phyloP scores from a whole-genome alignment of 1,140 invertebrate species.

The Drosophila nannoptera region DNA sequence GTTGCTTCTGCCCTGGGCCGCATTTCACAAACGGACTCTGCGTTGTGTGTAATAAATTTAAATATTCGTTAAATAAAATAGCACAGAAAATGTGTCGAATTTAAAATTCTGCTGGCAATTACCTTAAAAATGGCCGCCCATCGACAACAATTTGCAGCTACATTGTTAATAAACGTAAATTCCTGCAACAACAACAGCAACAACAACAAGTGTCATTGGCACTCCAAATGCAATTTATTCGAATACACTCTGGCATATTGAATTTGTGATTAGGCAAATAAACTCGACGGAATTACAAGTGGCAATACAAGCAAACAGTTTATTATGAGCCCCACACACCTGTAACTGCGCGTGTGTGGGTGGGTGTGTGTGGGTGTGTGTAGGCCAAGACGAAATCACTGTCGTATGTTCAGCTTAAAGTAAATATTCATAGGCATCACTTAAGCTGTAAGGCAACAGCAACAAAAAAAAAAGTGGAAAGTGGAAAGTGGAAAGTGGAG shows the following conservation, averaged over 20 bases:
- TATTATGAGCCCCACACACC: slow-evolving; percentile 30
- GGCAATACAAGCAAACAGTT: slow-evolving; percentile 52
- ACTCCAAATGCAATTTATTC: slow-evolving; percentile 64
- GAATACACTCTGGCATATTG: slow-evolving; percentile 74
- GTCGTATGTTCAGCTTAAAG: slow-evolving; percentile 54
- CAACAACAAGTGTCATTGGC: slow-evolving; percentile 38
- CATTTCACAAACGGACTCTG: not conserved
- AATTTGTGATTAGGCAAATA: slow-evolving; percentile 76
- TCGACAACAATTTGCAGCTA: slow-evolving; percentile 26
- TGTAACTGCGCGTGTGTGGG: not conserved
- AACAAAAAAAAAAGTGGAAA: slow-evolving; percentile 11
- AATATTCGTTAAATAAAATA: slow-evolving; percentile 30
- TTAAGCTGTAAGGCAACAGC: slow-evolving; percentile 43
- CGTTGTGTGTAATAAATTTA: slow-evolving; percentile 3
- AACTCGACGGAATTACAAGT: slow-evolving; percentile 66
- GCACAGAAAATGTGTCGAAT: slow-evolving; percentile 15
- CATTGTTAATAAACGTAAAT: slow-evolving; percentile 54
- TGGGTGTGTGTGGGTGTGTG: slow-evolving; percentile 13
- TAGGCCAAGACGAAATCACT: slow-evolving; percentile 35
- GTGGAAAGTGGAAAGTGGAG: no score
- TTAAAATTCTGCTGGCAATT: slow-evolving; percentile 61
- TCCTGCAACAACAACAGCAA: slow-evolving; percentile 17
- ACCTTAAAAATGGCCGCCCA: slow-evolving; percentile 16
- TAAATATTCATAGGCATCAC: slow-evolving; percentile 71
- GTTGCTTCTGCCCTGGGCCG: not conserved